Evolutionary conservation across 2,113 vertebrate species (phyloP).

Genomic region (Myiagra hebetior): DNA sequence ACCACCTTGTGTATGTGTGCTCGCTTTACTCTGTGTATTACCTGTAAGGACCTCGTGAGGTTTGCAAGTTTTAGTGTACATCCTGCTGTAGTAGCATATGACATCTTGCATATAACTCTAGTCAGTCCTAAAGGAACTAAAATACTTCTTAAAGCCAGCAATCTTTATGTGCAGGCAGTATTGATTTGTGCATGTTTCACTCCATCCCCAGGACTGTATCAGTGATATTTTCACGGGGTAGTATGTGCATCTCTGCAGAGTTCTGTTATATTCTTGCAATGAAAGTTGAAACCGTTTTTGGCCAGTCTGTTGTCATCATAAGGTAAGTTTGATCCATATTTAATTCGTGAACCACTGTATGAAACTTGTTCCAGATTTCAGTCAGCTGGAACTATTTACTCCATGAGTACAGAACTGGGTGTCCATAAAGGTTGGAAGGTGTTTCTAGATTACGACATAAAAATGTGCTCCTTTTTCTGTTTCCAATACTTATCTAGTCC

Average conservation of each 20-base stretch:
- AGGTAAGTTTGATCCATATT: background rate
- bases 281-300: background rate
- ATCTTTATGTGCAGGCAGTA: background rate
- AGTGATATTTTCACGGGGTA: background rate
- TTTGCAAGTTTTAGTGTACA: background rate
- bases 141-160: background rate
- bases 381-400: background rate
- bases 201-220: background rate
- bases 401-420: background rate
- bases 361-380: background rate
- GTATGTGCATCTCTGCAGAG: background rate
- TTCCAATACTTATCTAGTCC: background rate
- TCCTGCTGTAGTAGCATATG: background rate
- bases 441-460: background rate
- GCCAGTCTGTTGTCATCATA: background rate
- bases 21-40: background rate
- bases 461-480: background rate
- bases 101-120: background rate
- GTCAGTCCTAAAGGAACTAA: background rate
- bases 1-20: conserved; percentile 26
- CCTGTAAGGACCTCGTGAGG: background rate
- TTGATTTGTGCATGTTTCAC: background rate
- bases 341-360: background rate
- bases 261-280: background rate
- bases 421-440: background rate